Base-by-base conservation (phyloP, 1,140 invertebrate species). In the Bombus picipes region DNA sequence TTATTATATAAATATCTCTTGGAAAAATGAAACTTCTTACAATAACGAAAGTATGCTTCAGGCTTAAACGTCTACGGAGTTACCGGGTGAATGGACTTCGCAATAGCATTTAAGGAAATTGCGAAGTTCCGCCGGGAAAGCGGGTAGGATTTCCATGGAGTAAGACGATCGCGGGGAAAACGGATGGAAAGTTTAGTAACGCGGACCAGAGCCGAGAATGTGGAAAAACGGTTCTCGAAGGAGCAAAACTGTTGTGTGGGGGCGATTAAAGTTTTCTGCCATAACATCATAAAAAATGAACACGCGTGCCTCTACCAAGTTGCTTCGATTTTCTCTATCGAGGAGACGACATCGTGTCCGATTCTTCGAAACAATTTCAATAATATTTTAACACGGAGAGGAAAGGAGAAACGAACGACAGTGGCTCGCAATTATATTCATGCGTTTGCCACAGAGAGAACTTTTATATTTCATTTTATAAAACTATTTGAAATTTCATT, bases 21-120 rank as follows among this genome's bases (percentile, higher is more conserved):
- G 65, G 47, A 43, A 81, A 71, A 80, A 43, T n/a, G 32, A 15
- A 53, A 8, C 47, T 53, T 53, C 47, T 22, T 53, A 22, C 47
- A 53, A 53, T 53, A 53, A 32, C 80, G 32, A 25, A 37, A 5
- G 0, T 39, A 22, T 72, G 47, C 18, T 53, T 53, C 47, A 53
- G 47, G 47, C 18, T 53, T 53, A 53, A 53, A 53, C 47, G 47
- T 22, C 47, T 53, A 22, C 6, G 0, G 47, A 53, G 18, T 47
- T 47, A 37, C 18, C 41, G 2, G 47, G 66, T 3, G 66, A 71
- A 81, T 71, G 25, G 66, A 34, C 47, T 47, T 39, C 10, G 41
- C 53, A 37, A 32, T 65, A 66, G 32, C 81, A 43, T 82, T 82
- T 75, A 66, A 82, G 57, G 41, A 65, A 82, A 82, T 74, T 76